Evolutionary conservation across 2,888 invertebrate species (phyloP).

Genomic region (Eupithecia vulgata): DNA sequence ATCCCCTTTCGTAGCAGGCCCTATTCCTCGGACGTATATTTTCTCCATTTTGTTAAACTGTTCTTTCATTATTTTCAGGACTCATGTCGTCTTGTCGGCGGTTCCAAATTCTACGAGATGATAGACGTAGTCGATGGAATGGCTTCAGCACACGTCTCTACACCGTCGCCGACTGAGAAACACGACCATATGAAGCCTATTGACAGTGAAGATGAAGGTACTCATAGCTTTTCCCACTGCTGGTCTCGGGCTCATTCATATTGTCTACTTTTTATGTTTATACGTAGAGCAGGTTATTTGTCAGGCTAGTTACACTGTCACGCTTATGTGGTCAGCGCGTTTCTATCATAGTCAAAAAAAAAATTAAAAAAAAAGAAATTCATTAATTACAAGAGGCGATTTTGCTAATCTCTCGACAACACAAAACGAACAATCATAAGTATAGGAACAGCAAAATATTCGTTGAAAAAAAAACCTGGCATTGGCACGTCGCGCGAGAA

Average conservation of each 20-base stretch:
- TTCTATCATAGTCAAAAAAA: not conserved
- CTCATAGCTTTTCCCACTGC: not conserved
- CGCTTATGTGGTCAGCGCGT: not conserved
- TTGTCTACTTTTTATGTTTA: not conserved
- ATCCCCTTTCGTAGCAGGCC: no score
- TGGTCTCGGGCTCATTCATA: not conserved
- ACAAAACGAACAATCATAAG: no score
- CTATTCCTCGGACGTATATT: no score
- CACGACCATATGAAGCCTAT: constrained; percentile 91
- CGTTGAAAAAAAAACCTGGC: no score
- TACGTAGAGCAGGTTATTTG: not conserved
- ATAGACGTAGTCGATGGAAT: constrained; percentile 71
- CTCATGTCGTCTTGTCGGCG: constrained; percentile 77
- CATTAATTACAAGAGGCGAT: no score
- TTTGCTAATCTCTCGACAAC: no score
- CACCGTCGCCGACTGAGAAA: constrained; percentile 86
- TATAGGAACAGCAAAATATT: no score
- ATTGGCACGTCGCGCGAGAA: no score
- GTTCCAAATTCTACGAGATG: constrained; percentile 80
- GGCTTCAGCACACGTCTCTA: constrained; percentile 60
- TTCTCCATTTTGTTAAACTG: not conserved
- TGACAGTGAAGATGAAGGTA: constrained; percentile 90
- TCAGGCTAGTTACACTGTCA: not conserved
- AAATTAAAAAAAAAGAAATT: no score
- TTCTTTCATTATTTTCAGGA: constrained; percentile 56